Conservation (phyloP, 1,140 invertebrate species). For the Drosophila melanica region DNA sequence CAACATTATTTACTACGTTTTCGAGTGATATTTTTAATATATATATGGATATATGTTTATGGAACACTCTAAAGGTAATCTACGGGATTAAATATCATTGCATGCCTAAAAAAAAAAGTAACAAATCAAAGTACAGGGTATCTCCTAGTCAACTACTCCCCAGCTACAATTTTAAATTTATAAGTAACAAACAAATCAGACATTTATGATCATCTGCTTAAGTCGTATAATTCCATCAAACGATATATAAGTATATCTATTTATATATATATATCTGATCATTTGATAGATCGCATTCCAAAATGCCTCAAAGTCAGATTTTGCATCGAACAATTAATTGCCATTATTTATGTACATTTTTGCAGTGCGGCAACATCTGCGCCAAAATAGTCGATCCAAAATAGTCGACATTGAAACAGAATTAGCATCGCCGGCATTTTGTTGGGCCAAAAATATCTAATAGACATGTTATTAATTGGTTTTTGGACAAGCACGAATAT, state of each 20-base stretch:
- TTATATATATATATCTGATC: slow-evolving; percentile 18
- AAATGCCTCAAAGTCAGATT: neutral
- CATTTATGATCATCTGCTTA: slow-evolving; percentile 3
- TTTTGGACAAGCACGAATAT: slow-evolving; percentile 66
- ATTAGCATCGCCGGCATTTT: slow-evolving; percentile 46
- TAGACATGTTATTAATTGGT: slow-evolving; percentile 69
- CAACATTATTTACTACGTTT: no score
- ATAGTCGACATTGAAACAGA: slow-evolving; percentile 75
- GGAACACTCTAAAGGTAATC: neutral
- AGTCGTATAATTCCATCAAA: neutral
- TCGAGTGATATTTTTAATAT: no score
- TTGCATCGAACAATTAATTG: slow-evolving; percentile 14
- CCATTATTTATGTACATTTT: slow-evolving; percentile 23
- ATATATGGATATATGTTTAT: neutral
- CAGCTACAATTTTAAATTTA: neutral
- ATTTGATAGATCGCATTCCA: slow-evolving; percentile 17
- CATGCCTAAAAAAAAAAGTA: no score
- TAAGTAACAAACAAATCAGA: neutral
- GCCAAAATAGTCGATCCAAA: slow-evolving; percentile 38
- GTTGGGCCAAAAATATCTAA: slow-evolving; percentile 59
- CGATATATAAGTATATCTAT: neutral
- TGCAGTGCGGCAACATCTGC: slow-evolving; percentile 35
- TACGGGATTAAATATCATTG: no score
- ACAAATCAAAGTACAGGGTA: no score
- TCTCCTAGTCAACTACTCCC: no score